Conservation (phyloP, 2,113 vertebrate genomes). For the Daboia siamensis region DNA sequence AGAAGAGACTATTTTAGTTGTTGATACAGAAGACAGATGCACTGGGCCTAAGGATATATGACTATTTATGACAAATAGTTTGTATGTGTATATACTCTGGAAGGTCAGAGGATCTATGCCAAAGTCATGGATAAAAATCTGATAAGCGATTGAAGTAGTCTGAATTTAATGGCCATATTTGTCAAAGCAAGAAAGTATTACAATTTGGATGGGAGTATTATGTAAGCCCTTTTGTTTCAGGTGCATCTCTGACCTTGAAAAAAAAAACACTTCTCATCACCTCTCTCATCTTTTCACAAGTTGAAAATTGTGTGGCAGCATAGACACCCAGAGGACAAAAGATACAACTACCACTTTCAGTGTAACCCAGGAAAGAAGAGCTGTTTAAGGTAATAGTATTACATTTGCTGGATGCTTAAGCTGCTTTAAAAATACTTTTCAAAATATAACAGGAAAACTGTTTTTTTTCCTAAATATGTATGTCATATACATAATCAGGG, state of each 20-base stretch:
- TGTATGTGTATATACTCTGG: neutral
- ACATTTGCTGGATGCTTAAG: neutral
- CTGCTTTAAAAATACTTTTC: neutral
- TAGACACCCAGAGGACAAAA: conserved; percentile 34
- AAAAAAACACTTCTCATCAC: neutral
- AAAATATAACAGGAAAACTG: neutral
- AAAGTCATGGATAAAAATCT: neutral
- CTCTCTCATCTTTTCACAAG: neutral
- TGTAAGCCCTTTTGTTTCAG: neutral
- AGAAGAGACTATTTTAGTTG: neutral
- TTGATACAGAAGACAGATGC: neutral
- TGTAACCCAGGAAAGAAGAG: neutral
- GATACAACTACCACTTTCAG: neutral
- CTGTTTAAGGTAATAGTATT: neutral
- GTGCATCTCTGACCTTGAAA: neutral
- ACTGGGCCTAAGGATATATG: conserved; percentile 29
- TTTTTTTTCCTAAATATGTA: neutral
- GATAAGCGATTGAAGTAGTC: neutral
- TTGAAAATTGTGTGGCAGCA: neutral
- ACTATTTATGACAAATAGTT: neutral
- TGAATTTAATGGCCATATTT: neutral
- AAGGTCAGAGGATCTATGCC: neutral
- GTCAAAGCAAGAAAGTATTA: neutral
- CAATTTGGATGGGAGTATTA: neutral
- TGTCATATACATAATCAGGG: neutral